Base-by-base conservation (phyloP, 2,797 vertebrate species). In the Falco biarmicus region DNA sequence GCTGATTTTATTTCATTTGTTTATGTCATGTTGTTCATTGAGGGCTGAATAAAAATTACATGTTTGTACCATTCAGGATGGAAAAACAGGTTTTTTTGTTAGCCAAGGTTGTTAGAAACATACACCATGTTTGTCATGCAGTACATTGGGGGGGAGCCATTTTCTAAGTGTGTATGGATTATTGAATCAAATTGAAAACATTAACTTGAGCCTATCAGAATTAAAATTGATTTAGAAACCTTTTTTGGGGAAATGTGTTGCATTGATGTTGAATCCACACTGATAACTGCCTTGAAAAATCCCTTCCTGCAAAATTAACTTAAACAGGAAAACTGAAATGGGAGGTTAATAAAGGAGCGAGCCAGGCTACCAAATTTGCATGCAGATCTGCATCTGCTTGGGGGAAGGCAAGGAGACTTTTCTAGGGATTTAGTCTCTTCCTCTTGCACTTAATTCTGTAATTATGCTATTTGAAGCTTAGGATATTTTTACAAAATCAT, bases 131-230 rank as follows among this genome's bases (percentile, higher is more conserved):
- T 94, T 97, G 74, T 50, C 65, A 96, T 96, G 81, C 95, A 32
- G 57, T 95, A 97, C 81, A 48, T 68, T 84, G 63, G 80, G 84
- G 89, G 90, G 96, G 95, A 95, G 75, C 65, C 79, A 48, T 89
- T 59, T 56, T 97, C 50, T 96, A 96, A 96, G 95, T 89, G 84
- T 93, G 50, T 97, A 96, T 97, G 95, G 94, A 94, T 96, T 97
- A 97, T 71, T 89, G 93, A 97, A 97, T 98, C 96, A 97, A 94
- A 96, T 94, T 94, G 94, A 96, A 97, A 97, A 94, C 97, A 95
- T 97, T 95, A 97, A 92, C 80, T 95, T 96, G 91, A 85, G 90
- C 79, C 94, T 96, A 90, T 96, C 11, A 6, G 80, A 96, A 97
- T 96, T 95, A 91, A 85, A 96, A 96, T 94, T 96, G 90, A 95